Conservation (phyloP, 1,140 invertebrate genomes). For the Phymastichus coffea region DNA sequence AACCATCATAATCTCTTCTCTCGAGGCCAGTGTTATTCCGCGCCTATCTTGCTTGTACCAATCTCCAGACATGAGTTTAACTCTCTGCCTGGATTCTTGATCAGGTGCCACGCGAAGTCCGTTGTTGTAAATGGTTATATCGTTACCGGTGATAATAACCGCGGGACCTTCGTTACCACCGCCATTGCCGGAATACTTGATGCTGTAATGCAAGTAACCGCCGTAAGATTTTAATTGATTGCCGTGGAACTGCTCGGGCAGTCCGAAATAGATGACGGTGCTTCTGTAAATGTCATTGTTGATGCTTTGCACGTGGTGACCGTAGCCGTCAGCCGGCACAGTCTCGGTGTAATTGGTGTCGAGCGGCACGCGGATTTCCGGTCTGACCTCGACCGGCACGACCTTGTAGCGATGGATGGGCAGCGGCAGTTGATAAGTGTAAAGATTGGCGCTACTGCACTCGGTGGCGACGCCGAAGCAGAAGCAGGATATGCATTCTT, state of each 20-base stretch:
- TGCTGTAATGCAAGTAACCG: conserved; percentile 78
- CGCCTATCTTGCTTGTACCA: conserved; percentile 66
- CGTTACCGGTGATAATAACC: conserved; percentile 80
- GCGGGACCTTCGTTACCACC: conserved; percentile 63
- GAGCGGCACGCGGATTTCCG: conserved; percentile 46
- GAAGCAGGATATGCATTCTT: conserved; percentile 91
- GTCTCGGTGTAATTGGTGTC: conserved; percentile 27
- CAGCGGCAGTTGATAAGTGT: conserved; percentile 71
- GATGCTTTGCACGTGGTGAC: conserved; percentile 50
- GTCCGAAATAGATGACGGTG: conserved; percentile 65
- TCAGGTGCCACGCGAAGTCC: conserved; percentile 53
- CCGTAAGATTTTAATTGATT: conserved; percentile 87
- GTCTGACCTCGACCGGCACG: conserved; percentile 61
- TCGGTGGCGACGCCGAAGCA: conserved; percentile 84
- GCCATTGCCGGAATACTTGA: conserved; percentile 66
- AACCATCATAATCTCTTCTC: conserved; percentile 93
- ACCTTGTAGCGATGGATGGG: conserved; percentile 63
- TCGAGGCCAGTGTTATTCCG: conserved; percentile 66
- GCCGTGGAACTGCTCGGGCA: conserved; percentile 77
- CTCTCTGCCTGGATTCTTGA: conserved; percentile 61
- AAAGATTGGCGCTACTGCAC: conserved; percentile 84
- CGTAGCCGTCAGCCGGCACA: conserved; percentile 51
- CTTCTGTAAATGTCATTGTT: conserved; percentile 47
- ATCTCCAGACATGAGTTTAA: conserved; percentile 71
- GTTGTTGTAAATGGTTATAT: conserved; percentile 62